phyloP scores from a whole-genome alignment of 2,888 invertebrate genomes.

The Acholoe squamosa region DNA sequence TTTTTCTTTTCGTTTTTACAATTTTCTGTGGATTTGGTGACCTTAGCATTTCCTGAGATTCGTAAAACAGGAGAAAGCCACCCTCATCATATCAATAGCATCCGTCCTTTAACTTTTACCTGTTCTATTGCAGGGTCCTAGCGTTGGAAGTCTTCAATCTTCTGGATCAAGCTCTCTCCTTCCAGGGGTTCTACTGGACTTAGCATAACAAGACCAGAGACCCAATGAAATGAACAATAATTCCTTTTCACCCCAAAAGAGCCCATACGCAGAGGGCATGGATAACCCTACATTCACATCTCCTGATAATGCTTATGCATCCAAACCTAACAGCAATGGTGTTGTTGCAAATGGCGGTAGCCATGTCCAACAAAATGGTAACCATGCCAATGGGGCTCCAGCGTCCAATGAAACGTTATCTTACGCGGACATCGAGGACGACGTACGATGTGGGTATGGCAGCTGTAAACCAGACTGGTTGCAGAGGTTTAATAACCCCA shows the following conservation, averaged over 20 bases:
- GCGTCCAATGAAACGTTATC: not conserved
- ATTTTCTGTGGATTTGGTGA: too few relatives aligned
- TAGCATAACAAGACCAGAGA: too few relatives aligned
- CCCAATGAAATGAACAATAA: too few relatives aligned
- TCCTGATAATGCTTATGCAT: not conserved
- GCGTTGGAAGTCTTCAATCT: too few relatives aligned
- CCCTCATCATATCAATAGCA: too few relatives aligned
- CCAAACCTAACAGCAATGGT: not conserved
- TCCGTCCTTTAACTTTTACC: too few relatives aligned
- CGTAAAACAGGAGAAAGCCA: too few relatives aligned
- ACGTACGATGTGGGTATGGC: constrained; percentile 62
- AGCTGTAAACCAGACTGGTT: constrained; percentile 64
- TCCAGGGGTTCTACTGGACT: too few relatives aligned
- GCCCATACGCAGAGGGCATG: not conserved
- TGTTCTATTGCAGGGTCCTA: not conserved
- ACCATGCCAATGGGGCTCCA: not conserved
- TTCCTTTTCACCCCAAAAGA: not conserved
- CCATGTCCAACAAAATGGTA: not conserved
- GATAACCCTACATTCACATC: constrained; percentile 7
- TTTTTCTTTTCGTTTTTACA: too few relatives aligned
- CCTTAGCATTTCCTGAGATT: too few relatives aligned
- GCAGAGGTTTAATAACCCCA: constrained; percentile 75
- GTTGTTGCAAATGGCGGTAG: not conserved
- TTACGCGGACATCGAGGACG: not conserved
- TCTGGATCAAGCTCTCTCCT: too few relatives aligned